Evolutionary conservation across 2,113 vertebrate genomes (phyloP).

Genomic region (Gambusia affinis): DNA sequence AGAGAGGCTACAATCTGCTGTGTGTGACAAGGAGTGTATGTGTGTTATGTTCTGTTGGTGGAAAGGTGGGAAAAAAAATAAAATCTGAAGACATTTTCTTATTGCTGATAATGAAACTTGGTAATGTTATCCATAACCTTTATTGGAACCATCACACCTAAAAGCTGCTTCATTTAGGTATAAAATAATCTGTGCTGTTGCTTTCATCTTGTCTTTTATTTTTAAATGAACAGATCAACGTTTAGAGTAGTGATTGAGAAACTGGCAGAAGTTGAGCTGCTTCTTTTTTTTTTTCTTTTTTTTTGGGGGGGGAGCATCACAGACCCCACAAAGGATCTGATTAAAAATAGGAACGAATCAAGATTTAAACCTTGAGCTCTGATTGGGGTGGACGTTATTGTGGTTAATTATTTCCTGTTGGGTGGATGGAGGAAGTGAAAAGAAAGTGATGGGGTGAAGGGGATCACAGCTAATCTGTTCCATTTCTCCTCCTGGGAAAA

Average conservation of each 20-base stretch:
- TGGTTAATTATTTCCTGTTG: slow-evolving; percentile 85
- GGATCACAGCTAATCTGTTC: slow-evolving; percentile 77
- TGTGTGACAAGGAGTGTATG: slow-evolving; percentile 63
- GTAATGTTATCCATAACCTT: slow-evolving; percentile 59
- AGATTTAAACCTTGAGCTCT: slow-evolving; percentile 30
- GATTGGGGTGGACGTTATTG: slow-evolving; percentile 54
- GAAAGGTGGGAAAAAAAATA: slow-evolving; percentile 67
- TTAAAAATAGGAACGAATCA: slow-evolving; percentile 11
- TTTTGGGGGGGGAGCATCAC: no score
- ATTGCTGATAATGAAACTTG: slow-evolving; percentile 56
- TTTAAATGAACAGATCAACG: background rate
- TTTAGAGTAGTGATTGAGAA: slow-evolving; percentile 7
- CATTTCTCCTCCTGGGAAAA: slow-evolving; percentile 44
- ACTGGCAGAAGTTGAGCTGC: background rate
- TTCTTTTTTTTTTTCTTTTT: no score
- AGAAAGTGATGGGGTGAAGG: slow-evolving; percentile 73
- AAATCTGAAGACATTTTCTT: slow-evolving; percentile 62
- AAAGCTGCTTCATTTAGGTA: background rate
- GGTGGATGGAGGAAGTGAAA: slow-evolving; percentile 73
- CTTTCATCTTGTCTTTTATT: background rate
- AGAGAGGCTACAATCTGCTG: slow-evolving; percentile 87
- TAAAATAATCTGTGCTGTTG: background rate
- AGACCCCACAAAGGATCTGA: background rate
- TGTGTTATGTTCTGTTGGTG: slow-evolving; percentile 44
- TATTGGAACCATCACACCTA: background rate